Percentiles rank a stretch among this genome's conserved stretches.
phyloP scores from a whole-genome alignment of 2,113 vertebrate genomes.

The Hippocampus mohnikei region DNA sequence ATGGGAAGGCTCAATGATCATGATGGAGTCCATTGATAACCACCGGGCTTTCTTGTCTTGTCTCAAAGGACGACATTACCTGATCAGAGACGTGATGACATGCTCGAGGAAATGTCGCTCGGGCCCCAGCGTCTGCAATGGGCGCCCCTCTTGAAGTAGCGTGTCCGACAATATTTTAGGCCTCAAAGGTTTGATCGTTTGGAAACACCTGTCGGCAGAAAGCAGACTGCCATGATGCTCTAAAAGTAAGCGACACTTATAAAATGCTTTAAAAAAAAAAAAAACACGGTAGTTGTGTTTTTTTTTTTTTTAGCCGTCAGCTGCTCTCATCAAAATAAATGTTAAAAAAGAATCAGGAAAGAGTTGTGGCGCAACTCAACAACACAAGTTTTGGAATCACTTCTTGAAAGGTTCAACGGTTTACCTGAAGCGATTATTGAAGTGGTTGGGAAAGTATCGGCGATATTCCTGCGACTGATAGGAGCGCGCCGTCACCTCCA shows the following conservation, averaged over 20 bases:
- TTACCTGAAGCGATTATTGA: conserved; percentile 72
- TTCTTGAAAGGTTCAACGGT: not conserved
- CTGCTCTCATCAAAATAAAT: too few relatives aligned
- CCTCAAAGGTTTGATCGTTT: not conserved
- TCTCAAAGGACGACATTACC: conserved; percentile 58
- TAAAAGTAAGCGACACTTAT: too few relatives aligned
- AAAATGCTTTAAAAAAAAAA: not conserved
- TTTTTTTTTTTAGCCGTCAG: too few relatives aligned
- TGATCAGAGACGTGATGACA: conserved; percentile 72
- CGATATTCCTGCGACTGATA: conserved; percentile 73
- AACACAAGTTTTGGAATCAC: too few relatives aligned
- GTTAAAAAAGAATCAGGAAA: too few relatives aligned
- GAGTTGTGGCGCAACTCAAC: too few relatives aligned
- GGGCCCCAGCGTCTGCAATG: conserved; percentile 36
- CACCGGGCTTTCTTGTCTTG: too few relatives aligned
- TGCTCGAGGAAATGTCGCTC: conserved; percentile 69
- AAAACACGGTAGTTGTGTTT: not conserved
- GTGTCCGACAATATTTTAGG: not conserved
- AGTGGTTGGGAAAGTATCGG: conserved; percentile 65
- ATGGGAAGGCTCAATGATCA: not conserved
- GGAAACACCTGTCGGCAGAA: conserved; percentile 26
- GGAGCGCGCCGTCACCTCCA: conserved; percentile 80
- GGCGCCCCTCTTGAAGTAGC: not conserved
- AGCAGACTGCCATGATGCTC: too few relatives aligned
- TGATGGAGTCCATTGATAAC: not conserved